These are phyloP conservation scores for Anguilla obscura DNA, from an alignment of 2,797 vertebrate species.

Conservation along the genomic window DNA sequence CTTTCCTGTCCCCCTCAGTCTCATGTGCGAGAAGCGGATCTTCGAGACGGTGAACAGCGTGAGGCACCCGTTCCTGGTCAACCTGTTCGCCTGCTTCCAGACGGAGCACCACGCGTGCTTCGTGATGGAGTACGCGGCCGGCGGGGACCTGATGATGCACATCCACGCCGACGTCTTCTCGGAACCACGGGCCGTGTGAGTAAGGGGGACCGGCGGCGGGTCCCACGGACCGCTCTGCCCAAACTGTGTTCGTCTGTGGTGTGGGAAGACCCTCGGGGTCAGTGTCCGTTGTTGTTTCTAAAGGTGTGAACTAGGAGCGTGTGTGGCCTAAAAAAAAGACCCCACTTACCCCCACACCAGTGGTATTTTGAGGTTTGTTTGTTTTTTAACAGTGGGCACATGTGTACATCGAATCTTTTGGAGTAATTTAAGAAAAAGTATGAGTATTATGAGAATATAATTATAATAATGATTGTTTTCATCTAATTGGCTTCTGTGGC, in stretches of 20 bases:
- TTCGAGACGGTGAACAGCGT: slow-evolving; percentile 99
- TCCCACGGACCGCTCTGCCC: background rate
- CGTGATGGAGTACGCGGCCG: slow-evolving; percentile 98
- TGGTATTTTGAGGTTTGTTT: background rate
- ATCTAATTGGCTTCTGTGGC: background rate
- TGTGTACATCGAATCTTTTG: background rate
- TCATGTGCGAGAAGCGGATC: slow-evolving; percentile 99
- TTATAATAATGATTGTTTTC: too few species aligned
- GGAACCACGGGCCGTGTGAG: slow-evolving; percentile 94
- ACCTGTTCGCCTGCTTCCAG: slow-evolving; percentile 98
- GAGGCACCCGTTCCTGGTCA: slow-evolving; percentile 97
- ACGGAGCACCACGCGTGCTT: slow-evolving; percentile 98
- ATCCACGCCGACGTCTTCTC: slow-evolving; percentile 98
- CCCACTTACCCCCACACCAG: background rate
- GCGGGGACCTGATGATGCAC: slow-evolving; percentile 99
- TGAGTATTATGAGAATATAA: background rate
- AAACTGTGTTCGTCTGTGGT: background rate
- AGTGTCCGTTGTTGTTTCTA: background rate
- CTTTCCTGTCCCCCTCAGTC: slow-evolving; percentile 66
- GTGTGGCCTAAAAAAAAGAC: background rate
- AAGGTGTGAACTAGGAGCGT: background rate
- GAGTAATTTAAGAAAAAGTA: background rate
- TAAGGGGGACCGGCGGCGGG: slow-evolving; percentile 42
- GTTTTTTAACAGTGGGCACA: background rate
- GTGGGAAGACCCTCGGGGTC: background rate